Evolutionary conservation across 2,113 vertebrate genomes (phyloP), one percentile per base, ranked within the genome.

Genomic region (Sterrhoptilus dennistouni): DNA sequence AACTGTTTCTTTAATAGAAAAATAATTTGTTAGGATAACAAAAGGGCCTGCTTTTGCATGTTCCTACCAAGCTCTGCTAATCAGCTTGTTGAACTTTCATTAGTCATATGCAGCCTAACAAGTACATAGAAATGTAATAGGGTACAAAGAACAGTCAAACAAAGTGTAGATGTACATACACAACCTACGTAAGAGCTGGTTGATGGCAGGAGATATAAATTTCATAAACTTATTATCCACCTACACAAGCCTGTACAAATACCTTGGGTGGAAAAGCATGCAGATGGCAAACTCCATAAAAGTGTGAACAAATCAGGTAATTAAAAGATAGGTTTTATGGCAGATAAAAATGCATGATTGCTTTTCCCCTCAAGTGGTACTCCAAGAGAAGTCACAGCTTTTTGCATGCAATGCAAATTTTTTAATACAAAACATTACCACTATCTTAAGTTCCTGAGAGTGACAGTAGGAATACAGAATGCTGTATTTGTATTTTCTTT

Each of bases 1-100:
- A 93, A 88, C 42, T 45, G 23, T 88, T 93, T 90, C 12, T 94
- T 96, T 97, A 95, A 95, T 95, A 90, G 65, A 83, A 94, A 97
- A 97, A 94, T 90, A 76, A 94, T 83, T 94, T 96, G 50, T 85
- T 92, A 38, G 7, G 15, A 1, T 36, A 90, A 25, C 6, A 90
- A 70, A 90, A 86, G 10, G 3, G 18, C 53, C 40, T 69, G 63
- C 70, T 96, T 93, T 74, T 57, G 22, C 88, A 29, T 76, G 74
- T 75, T 84, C 64, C 54, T 83, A 5, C 87, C 86, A 89, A 93
- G 60, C 42, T 88, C 53, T 94, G 81, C 66, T 90, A 87, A 74
- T 36, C 66, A 69, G 72, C 38, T 70, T 71, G 59, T 80, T 87
- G 93, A 94, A 94, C 50, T 63, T 83, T 63, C 22, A 21, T 60